Evolutionary conservation across 2,797 vertebrate genomes (phyloP), one percentile per base, ranked within the genome.

Genomic region (Huso huso): DNA sequence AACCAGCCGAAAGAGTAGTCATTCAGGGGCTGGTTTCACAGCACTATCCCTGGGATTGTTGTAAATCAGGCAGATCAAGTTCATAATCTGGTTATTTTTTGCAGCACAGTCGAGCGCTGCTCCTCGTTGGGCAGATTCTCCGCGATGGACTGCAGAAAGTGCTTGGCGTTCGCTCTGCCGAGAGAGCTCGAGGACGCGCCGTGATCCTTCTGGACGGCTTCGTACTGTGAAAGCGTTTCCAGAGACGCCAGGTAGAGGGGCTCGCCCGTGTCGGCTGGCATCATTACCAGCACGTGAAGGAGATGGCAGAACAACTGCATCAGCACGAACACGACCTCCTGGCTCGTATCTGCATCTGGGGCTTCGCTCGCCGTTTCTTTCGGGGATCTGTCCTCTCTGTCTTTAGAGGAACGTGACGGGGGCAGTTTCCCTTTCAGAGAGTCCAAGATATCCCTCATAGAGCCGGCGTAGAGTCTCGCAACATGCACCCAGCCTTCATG

Each of bases 281-380:
- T 89, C 94, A 98, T 95, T 80, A 92, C 93, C 68, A 92, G 93
- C 12, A 96, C 80, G n/a, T 99, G 96, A 71, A 98, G 86, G 61
- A 93, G 81, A 3, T 99, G 97, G 68, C 96, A 99, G 83, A 93
- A 97, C 37, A 99, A 70, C 84, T 99, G 96, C 68, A 91, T 88
- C 70, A 96, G 90, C 6, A 95, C 81, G 65, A 98, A 98, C 48
- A 94, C 84, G 63, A 86, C 81, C 72, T 96, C 96, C 77, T 93
- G 91, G 1, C 63, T 53, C 10, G 37, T 37, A 4, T 37, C 37
- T 37, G 37, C 37, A 5, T 37, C 37, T 37, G 37, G 37, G 37
- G 37, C 37, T 37, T 37, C 37, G 3, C 37, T 37, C 37, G 37
- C 37, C 4, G 37, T 5, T 37, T 37, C 37, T 37, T 37, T 37